Percentiles rank a stretch among this genome's conserved stretches.
Evolutionary conservation across 1,140 invertebrate species (phyloP).

Genomic region (Achatina immaculata): DNA sequence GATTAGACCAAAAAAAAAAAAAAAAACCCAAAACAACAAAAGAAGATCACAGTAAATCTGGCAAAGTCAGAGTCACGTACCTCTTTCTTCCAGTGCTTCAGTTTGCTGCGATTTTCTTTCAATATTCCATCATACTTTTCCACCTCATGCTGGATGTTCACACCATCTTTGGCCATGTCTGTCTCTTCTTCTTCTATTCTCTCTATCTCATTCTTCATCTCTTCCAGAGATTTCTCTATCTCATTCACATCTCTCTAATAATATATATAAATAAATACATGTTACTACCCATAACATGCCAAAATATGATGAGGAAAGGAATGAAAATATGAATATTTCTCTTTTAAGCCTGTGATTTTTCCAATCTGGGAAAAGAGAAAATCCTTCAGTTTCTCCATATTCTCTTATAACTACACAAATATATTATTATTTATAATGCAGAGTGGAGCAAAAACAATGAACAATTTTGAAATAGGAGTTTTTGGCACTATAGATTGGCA

Average conservation of each 20-base stretch:
- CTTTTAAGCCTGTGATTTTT: too few species aligned
- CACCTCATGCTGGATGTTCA: constrained; percentile 73
- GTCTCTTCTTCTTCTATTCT: constrained; percentile 79
- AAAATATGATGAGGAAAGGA: neutral
- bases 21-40: neutral
- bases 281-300: too few species aligned
- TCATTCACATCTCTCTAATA: constrained; percentile 72
- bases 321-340: too few species aligned
- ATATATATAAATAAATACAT: constrained; percentile 19
- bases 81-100: constrained; percentile 71
- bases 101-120: constrained; percentile 76
- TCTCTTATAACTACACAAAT: too few species aligned
- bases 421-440: too few species aligned
- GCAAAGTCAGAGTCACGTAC: constrained; percentile 41
- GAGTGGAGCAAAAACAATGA: too few species aligned
- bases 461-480: too few species aligned
- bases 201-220: constrained; percentile 76
- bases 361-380: too few species aligned
- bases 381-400: too few species aligned
- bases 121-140: constrained; percentile 78
- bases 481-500: too few species aligned
- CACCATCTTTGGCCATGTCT: constrained; percentile 60
- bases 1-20: constrained; percentile 1
- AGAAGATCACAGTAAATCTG: neutral
- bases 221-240: constrained; percentile 76